Percentiles rank a stretch among this genome's conserved stretches.
Conservation (phyloP, 2,888 invertebrate genomes). For the Labia minor region DNA sequence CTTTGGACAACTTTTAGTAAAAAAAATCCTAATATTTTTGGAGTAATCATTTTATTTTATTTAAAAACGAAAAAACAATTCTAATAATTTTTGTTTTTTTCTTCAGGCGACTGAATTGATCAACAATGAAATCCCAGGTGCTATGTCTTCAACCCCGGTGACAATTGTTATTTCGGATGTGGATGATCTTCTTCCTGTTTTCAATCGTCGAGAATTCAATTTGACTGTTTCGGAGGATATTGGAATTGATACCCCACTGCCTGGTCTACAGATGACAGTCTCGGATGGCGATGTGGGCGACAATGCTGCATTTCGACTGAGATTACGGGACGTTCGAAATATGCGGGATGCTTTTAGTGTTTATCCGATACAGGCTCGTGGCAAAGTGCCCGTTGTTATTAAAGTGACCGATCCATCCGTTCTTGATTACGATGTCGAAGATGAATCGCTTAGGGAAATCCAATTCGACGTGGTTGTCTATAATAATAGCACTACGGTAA, state of each 20-base stretch:
- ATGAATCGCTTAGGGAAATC: slow-evolving; percentile 46
- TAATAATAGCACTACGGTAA: slow-evolving; percentile 40
- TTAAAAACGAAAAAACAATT: no score
- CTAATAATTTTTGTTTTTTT: no score
- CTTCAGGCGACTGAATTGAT: slow-evolving; percentile 60
- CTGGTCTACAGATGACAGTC: slow-evolving; percentile 59
- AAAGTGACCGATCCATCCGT: slow-evolving; percentile 53
- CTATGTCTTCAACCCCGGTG: slow-evolving; percentile 54
- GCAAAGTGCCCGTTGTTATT: slow-evolving; percentile 62
- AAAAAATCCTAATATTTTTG: no score
- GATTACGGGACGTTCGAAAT: slow-evolving; percentile 48
- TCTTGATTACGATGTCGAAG: slow-evolving; percentile 59
- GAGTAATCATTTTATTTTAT: no score
- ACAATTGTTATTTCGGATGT: slow-evolving; percentile 69
- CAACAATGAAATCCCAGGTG: slow-evolving; percentile 57
- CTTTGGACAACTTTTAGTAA: no score
- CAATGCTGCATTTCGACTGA: slow-evolving; percentile 58
- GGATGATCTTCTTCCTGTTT: slow-evolving; percentile 63
- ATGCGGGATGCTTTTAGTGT: slow-evolving; percentile 50
- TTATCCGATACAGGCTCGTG: slow-evolving; percentile 55
- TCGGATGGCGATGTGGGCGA: slow-evolving; percentile 62
- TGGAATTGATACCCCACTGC: slow-evolving; percentile 36
- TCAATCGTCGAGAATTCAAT: slow-evolving; percentile 53
- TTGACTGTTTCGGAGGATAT: slow-evolving; percentile 68
- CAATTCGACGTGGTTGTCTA: slow-evolving; percentile 58